Base-by-base conservation (phyloP, 1,140 invertebrate genomes). In the Drosophila prosaltans region DNA sequence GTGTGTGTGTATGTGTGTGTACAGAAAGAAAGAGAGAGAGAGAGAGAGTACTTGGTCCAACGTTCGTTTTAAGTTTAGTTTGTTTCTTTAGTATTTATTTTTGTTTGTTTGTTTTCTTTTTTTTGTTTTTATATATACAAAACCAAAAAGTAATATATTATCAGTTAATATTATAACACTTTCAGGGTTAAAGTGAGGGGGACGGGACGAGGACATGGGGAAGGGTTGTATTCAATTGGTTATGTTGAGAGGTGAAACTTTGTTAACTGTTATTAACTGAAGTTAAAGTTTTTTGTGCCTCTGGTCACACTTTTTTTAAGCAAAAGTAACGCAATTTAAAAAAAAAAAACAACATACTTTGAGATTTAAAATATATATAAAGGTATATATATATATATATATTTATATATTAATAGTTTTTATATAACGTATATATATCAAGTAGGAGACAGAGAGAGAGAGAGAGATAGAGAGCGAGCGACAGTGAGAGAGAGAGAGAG, bases 131-230 rank as follows among this genome's bases (percentile, higher is more conserved):
- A 73, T 89, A 90, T 91, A 74, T 91, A 91, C 90, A 91, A 91
- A 90, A 91, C 74, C 80, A 91, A 91, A 91, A 90, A 91, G 80
- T 91, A 91, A 91, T 91, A 91, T 84, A 79, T 79, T 61, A 60
- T 74, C 63, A 26, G 45, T 51, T 51, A 24, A 51, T 51, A 51
- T 51, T 51, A 51, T 51, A 21, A 51, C 45, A 24, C 45, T 51
- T 51, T 51, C 45, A 11, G 45, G 45, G 45, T 51, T 26, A 1
- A 26, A 16, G 16, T 6, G 3, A n/a, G 45, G 21, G 21, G 21
- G 21, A 10, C 0, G 21, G 45, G 45, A 51, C 45, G 43, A 79
- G 40, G 45, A 51, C 51, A n/a, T 32, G 63, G 32, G 45, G 2
- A 58, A 16, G 16, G 16, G 16, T 16, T 16, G 16, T 54, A 32